phyloP scores from a whole-genome alignment of 2,888 invertebrate genomes.

The Punctoribates punctum region DNA sequence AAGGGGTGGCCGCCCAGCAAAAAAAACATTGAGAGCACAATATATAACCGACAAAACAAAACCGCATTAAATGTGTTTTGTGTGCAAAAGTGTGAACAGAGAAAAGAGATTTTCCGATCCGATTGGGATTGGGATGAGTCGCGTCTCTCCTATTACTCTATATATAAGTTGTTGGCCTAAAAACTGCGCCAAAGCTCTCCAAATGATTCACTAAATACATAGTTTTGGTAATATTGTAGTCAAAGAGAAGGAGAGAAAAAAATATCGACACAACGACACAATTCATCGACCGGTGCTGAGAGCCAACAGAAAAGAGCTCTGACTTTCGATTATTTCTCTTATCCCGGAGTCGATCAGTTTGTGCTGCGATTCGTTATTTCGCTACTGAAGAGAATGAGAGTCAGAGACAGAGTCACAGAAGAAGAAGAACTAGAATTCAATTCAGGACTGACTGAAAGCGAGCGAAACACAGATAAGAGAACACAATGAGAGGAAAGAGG shows the following conservation, averaged over 20 bases:
- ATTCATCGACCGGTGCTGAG: neutral
- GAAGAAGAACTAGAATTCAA: slow-evolving; percentile 11
- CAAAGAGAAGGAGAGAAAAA: neutral
- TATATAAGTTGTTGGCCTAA: neutral
- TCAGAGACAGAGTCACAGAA: too few relatives aligned
- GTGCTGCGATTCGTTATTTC: slow-evolving; percentile 10
- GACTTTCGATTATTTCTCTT: slow-evolving; percentile 27
- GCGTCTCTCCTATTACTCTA: neutral
- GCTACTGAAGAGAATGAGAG: slow-evolving; percentile 3
- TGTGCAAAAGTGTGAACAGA: neutral
- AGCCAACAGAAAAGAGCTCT: neutral
- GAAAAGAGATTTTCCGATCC: neutral
- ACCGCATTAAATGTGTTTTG: slow-evolving; percentile 27
- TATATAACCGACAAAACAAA: neutral
- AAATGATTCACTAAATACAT: neutral
- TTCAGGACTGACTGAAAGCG: slow-evolving; percentile 5
- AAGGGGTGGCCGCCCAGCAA: slow-evolving; percentile 7
- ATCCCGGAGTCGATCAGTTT: slow-evolving; percentile 18
- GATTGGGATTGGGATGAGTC: neutral
- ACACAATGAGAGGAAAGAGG: neutral
- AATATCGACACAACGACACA: neutral
- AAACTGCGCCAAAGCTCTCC: neutral
- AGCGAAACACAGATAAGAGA: slow-evolving; percentile 9
- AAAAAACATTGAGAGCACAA: neutral
- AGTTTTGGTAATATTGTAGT: slow-evolving; percentile 1